Base-by-base conservation (phyloP, 2,113 vertebrate genomes). In the Athene cunicularia region DNA sequence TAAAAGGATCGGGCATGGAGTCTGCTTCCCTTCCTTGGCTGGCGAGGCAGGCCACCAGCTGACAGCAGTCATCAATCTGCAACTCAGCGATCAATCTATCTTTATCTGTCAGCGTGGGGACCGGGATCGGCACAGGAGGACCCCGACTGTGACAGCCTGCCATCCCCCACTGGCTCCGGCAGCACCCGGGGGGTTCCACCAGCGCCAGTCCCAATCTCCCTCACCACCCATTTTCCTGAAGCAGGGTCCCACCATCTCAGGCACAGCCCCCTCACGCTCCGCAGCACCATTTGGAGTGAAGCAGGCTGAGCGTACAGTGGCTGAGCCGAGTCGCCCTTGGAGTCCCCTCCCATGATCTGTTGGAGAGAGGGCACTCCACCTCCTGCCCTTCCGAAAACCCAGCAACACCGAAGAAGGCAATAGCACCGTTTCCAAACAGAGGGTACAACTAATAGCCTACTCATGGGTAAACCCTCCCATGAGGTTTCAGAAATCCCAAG, bases 51-150 rank as follows among this genome's bases (percentile, higher is more conserved):
- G 92, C 97, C 97, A 96, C 92, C 96, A 96, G 97, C 97, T 97
- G 96, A 97, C 96, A 97, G 94, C 85, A 92, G 63, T 28, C 95
- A 97, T 97, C 96, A 93, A 94, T 97, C 96, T 77, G 74, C 88
- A 95, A 92, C 95, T 97, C 92, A 90, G 92, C n/a, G 16, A 97
- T 95, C 92, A 58, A 97, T 97, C 90, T 62, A 63, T 97, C 97
- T 95, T 90, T 18, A 63, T 37, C 93, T 16, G 37, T 90, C 91
- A 63, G 91, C 15, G 1, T 14, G 0, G 79, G 89, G 81, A 84
- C 20, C 0, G 70, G 89, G 81, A 84, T 17, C 0, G 4, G 93
- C 1, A 1, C 53, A 6, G 80, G 83, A 55, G 82, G 82, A 62
- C 70, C 68, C 80, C 0, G 1, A 66, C 82, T 80, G 58, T 41